Conservation (phyloP, 1,140 invertebrate genomes). For the Elysia chlorotica region DNA sequence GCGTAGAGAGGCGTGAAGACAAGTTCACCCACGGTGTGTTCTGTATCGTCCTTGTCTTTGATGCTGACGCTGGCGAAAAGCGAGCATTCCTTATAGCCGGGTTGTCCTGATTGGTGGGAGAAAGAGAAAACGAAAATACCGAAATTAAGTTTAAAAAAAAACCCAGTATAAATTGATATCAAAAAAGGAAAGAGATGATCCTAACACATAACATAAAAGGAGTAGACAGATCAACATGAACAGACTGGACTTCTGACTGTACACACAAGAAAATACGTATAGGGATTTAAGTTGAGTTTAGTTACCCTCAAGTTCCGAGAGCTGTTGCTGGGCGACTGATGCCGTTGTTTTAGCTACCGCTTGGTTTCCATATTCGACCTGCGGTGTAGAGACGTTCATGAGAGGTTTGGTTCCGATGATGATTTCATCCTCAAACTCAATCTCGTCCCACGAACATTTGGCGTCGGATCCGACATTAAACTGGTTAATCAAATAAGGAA, state of each 20-base stretch:
- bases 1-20: constrained; percentile 34
- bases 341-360: no score
- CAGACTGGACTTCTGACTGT: no score
- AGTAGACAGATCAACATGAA: no score
- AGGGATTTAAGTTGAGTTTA: no score
- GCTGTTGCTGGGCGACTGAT: no score
- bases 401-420: constrained; percentile 32
- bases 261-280: no score
- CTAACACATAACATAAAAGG: not conserved
- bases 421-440: constrained; percentile 34
- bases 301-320: no score
- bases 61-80: constrained; percentile 55
- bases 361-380: no score
- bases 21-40: constrained; percentile 31
- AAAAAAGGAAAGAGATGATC: not conserved
- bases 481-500: not conserved
- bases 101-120: constrained; percentile 48
- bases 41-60: constrained; percentile 48
- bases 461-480: constrained; percentile 30
- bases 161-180: no score
- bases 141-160: no score
- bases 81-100: constrained; percentile 58
- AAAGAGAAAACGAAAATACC: not conserved
- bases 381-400: not conserved
- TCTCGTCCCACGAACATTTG: constrained; percentile 27